These are phyloP conservation scores for Pomacea maculata DNA, from an alignment of 1,140 invertebrate species.

Conservation along the genomic window DNA sequence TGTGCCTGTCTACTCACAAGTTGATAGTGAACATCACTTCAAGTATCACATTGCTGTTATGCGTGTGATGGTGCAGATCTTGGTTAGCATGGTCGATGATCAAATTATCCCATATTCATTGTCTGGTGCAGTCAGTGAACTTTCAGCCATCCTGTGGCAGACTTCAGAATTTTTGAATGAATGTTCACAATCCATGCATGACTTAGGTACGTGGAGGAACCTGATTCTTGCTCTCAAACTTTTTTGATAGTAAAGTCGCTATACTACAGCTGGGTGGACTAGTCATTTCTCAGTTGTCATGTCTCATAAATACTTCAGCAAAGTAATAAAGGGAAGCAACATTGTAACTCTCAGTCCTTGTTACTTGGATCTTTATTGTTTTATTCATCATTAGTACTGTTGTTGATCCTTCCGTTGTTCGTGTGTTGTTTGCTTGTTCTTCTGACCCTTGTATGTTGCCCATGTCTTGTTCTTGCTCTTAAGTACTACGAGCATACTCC, in stretches of 20 bases:
- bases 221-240: not conserved
- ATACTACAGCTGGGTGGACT: not conserved
- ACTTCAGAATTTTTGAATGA: conserved; percentile 18
- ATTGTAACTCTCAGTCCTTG: no score
- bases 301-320: not conserved
- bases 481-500: no score
- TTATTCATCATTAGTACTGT: no score
- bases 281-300: not conserved
- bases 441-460: no score
- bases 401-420: no score
- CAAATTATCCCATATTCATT: conserved; percentile 26
- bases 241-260: not conserved
- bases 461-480: no score
- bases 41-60: conserved; percentile 33
- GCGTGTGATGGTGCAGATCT: conserved; percentile 21
- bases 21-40: conserved; percentile 27
- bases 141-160: conserved; percentile 14
- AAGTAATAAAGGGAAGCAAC: no score
- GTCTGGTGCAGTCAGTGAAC: conserved; percentile 1
- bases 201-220: conserved; percentile 13
- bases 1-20: conserved; percentile 2
- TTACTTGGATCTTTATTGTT: no score
- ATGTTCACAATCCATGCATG: conserved; percentile 20
- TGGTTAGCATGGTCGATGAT: conserved; percentile 26
- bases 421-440: no score